A percentile compares a stretch with the other conserved stretches of the same genome.
These are phyloP conservation scores for Chaetura pelagica DNA, from an alignment of 2,113 vertebrate species.

Conservation along the genomic window DNA sequence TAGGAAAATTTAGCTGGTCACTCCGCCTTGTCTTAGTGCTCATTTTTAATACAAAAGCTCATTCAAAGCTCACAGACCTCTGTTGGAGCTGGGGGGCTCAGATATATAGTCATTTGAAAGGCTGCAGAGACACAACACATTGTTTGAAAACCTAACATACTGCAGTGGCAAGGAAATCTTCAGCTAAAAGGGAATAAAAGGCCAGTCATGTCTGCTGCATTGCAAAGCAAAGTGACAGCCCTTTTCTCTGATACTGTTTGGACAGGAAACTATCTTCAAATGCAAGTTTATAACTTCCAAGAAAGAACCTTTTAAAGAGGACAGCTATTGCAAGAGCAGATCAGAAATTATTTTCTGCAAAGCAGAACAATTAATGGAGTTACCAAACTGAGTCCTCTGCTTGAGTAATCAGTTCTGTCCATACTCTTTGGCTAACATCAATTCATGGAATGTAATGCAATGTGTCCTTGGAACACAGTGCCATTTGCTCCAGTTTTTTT, in stretches of 20 bases:
- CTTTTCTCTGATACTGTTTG: background rate
- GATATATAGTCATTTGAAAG: background rate
- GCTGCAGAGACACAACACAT: background rate
- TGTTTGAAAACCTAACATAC: background rate
- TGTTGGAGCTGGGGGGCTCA: fast-evolving
- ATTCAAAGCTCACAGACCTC: background rate
- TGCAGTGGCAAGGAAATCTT: background rate
- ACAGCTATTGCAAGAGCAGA: background rate
- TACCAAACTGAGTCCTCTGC: background rate
- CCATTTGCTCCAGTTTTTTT: background rate
- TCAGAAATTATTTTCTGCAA: background rate
- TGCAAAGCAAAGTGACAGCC: background rate
- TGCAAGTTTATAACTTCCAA: background rate
- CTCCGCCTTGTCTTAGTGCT: background rate
- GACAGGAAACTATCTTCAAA: background rate
- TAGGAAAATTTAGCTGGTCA: background rate
- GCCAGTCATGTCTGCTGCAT: background rate
- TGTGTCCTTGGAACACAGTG: background rate
- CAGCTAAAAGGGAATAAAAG: background rate
- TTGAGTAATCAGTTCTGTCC: background rate
- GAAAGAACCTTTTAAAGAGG: background rate
- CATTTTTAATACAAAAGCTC: background rate
- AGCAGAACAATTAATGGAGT: background rate
- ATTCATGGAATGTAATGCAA: background rate
- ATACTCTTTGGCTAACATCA: background rate